A percentile compares a stretch with the other conserved stretches of the same genome.
Evolutionary conservation across 2,113 vertebrate species (phyloP).

Genomic region (Tetraodon nigroviridis): DNA sequence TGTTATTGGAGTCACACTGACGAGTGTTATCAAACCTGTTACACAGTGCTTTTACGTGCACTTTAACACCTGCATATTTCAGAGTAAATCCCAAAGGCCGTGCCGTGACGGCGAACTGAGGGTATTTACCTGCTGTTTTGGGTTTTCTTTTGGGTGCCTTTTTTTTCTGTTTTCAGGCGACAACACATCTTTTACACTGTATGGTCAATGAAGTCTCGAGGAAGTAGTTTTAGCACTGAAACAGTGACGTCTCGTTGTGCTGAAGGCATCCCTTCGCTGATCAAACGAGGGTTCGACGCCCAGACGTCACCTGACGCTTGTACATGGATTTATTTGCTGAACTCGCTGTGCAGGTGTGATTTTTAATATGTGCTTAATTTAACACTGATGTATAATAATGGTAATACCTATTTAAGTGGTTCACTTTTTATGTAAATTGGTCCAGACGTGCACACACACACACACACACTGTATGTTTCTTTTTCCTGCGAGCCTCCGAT

Average conservation of each 20-base stretch:
- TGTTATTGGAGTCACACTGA: too few relatives aligned
- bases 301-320: slow-evolving; percentile 41
- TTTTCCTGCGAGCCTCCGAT: slow-evolving; percentile 51
- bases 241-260: slow-evolving; percentile 28
- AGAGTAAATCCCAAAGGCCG: neutral
- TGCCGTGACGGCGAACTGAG: too few relatives aligned
- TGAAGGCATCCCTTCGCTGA: slow-evolving; percentile 50
- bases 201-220: slow-evolving; percentile 14
- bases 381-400: slow-evolving; percentile 52
- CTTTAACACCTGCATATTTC: neutral
- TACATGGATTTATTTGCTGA: slow-evolving; percentile 55
- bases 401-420: slow-evolving; percentile 62
- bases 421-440: slow-evolving; percentile 49
- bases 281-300: slow-evolving; percentile 29
- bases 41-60: too few relatives aligned
- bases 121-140: slow-evolving; percentile 36
- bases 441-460: slow-evolving; percentile 43
- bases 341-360: slow-evolving; percentile 41
- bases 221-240: slow-evolving; percentile 43
- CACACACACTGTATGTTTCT: slow-evolving; percentile 33
- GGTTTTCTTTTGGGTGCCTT: slow-evolving; percentile 59
- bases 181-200: slow-evolving; percentile 32
- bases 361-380: slow-evolving; percentile 43
- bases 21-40: too few relatives aligned
- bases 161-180: slow-evolving; percentile 29